Evolutionary conservation across 2,888 invertebrate genomes (phyloP).

Genomic region (Agonopterix alstromeriana): DNA sequence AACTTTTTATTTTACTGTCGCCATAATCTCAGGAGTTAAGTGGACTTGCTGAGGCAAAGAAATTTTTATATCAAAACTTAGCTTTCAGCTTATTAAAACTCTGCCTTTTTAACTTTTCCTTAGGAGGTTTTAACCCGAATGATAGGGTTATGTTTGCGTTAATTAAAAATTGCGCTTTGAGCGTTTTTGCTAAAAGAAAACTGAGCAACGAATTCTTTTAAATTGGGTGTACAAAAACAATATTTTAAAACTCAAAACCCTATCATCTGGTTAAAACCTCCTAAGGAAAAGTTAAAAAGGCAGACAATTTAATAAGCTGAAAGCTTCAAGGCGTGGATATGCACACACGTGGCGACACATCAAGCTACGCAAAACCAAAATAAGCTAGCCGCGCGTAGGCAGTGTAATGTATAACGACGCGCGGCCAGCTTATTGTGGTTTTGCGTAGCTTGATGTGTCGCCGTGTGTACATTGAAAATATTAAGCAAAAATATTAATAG

Average conservation of each 20-base stretch:
- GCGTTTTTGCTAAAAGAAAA: background rate
- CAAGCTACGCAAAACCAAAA: no score
- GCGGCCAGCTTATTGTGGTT: no score
- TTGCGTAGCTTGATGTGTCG: no score
- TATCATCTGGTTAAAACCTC: constrained; percentile 21
- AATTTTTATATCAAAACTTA: constrained; percentile 36
- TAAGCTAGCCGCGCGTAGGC: no score
- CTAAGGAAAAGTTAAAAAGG: constrained; percentile 18
- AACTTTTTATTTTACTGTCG: constrained; percentile 34
- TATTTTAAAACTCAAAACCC: background rate
- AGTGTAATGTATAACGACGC: no score
- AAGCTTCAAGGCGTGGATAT: no score
- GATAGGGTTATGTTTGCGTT: constrained; percentile 7
- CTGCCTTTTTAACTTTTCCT: constrained; percentile 19
- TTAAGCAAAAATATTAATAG: no score
- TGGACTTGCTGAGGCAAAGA: constrained; percentile 29
- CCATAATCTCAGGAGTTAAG: constrained; percentile 39
- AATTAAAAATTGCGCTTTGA: constrained; percentile 5
- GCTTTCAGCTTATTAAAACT: constrained; percentile 42
- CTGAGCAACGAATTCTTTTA: background rate
- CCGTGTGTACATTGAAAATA: no score
- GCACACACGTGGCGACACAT: no score
- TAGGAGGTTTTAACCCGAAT: constrained; percentile 21
- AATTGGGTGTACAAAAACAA: background rate
- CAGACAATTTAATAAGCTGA: constrained; percentile 38